Conservation (phyloP, 2,888 invertebrate species). For the Physocephala rufipes region DNA sequence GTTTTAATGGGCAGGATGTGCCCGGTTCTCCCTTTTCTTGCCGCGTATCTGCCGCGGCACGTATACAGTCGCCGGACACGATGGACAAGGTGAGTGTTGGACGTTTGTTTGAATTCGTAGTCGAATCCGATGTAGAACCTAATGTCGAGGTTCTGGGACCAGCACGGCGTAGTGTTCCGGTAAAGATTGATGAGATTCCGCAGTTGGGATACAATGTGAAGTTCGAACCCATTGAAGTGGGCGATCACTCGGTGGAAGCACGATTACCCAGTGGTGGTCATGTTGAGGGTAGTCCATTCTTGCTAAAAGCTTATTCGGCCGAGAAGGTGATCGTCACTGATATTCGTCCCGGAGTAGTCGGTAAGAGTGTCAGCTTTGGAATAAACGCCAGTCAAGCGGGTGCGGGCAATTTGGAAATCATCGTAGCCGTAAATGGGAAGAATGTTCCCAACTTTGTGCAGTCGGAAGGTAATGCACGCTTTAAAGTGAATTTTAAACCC, state of each 20-base stretch:
- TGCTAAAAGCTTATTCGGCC: constrained; percentile 95
- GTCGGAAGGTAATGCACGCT: constrained; percentile 95
- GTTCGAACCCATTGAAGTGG: constrained; percentile 89
- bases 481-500: constrained; percentile 94
- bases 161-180: constrained; percentile 75
- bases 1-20: constrained; percentile 96
- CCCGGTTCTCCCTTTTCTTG: constrained; percentile 75
- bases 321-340: constrained; percentile 94
- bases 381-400: constrained; percentile 87
- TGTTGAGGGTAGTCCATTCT: constrained; percentile 94
- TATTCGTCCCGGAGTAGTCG: constrained; percentile 88
- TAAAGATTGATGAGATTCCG: constrained; percentile 67
- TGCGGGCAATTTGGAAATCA: constrained; percentile 96
- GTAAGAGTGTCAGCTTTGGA: constrained; percentile 92
- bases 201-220: constrained; percentile 69
- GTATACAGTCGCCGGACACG: constrained; percentile 83
- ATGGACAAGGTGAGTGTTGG: constrained; percentile 91
- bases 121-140: constrained; percentile 86
- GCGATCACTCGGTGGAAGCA: constrained; percentile 90
- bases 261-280: constrained; percentile 75
- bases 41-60: constrained; percentile 78
- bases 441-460: constrained; percentile 99
- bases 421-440: constrained; percentile 93
- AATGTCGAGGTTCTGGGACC: constrained; percentile 84
- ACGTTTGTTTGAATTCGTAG: constrained; percentile 82